A percentile compares a stretch with the other conserved stretches of the same genome.
Evolutionary conservation across 2,113 vertebrate species (phyloP).

Genomic region (Zootoca vivipara): DNA sequence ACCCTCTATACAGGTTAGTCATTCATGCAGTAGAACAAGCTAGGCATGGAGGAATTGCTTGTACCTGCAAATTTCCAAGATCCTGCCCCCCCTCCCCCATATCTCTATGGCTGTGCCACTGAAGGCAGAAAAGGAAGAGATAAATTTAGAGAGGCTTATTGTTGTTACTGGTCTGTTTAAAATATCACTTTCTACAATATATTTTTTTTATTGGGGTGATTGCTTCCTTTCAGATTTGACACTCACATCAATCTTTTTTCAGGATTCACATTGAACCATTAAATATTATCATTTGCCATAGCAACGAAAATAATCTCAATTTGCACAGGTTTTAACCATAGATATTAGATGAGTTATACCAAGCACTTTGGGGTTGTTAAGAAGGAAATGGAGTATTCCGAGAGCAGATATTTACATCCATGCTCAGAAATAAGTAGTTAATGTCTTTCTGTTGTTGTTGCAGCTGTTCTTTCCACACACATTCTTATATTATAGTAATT

Average conservation of each 20-base stretch:
- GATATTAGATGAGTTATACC: constrained; percentile 30
- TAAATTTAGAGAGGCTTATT: neutral
- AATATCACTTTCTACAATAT: constrained; percentile 11
- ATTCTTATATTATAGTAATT: constrained; percentile 36
- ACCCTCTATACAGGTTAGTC: too few relatives aligned
- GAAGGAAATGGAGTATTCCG: constrained; percentile 35
- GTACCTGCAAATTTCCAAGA: neutral
- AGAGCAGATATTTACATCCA: constrained; percentile 24
- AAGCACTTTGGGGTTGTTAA: constrained; percentile 19
- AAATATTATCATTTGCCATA: constrained; percentile 67
- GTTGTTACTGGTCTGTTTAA: neutral
- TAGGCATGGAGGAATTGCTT: neutral
- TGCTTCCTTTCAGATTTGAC: constrained; percentile 23
- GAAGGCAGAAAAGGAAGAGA: neutral
- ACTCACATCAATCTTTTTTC: constrained; percentile 10
- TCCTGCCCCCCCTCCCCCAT: neutral
- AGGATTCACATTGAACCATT: constrained; percentile 43
- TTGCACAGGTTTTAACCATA: constrained; percentile 46
- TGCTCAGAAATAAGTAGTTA: constrained; percentile 15
- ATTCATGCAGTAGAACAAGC: too few relatives aligned
- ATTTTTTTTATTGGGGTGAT: constrained; percentile 29
- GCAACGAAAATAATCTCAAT: constrained; percentile 62
- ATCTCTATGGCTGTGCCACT: neutral
- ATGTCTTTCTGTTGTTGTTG: neutral
- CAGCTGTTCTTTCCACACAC: constrained; percentile 9